Evolutionary conservation across 2,113 vertebrate species (phyloP), one percentile per base, ranked within the genome.

Genomic region (Microtus pennsylvanicus): DNA sequence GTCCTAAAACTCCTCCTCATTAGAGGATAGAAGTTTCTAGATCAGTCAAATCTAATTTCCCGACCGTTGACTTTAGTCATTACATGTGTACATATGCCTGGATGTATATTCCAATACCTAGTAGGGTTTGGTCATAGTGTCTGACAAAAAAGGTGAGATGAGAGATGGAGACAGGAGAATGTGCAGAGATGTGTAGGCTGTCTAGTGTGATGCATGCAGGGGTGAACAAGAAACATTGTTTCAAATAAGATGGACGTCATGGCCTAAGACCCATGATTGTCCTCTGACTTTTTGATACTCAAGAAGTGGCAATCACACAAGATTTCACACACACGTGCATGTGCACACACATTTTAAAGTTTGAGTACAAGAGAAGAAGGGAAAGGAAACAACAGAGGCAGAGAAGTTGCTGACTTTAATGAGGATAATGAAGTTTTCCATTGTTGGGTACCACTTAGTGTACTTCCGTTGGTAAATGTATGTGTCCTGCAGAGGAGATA

Each of bases 351-450:
- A 9, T 13, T 86, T 67, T 47, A 33, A 35, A 45, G 45, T 22
- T 11, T 35, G 19, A 67, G 61, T 33, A 47, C 28, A 33, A 45
- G 38, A 26, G 47, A 89, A 45, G 74, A 75, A 94, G 14, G 33
- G 70, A 67, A 38, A 61, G 2, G 11, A 13, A 80, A 42, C 52
- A 22, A 50, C 0, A 80, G 13, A 94, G 77, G 72, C 81, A 42
- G 26, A 45, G 24, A 93, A 87, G 19, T 38, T 76, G 63, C 11
- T 91, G 50, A 72, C 88, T 93, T 93, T 80, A 47, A 83, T 28
- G 19, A 83, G 8, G 35, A n/a, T 93, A 76, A 89, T 74, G 38
- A 78, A 52, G 35, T 69, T 93, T 95, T 77, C 65, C 47, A 77
- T 55, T 19, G 12, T 1, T 87, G 69, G 76, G 67, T 10, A 63